phyloP scores from a whole-genome alignment of 2,888 invertebrate species.

The Caenorhabditis uteleia region DNA sequence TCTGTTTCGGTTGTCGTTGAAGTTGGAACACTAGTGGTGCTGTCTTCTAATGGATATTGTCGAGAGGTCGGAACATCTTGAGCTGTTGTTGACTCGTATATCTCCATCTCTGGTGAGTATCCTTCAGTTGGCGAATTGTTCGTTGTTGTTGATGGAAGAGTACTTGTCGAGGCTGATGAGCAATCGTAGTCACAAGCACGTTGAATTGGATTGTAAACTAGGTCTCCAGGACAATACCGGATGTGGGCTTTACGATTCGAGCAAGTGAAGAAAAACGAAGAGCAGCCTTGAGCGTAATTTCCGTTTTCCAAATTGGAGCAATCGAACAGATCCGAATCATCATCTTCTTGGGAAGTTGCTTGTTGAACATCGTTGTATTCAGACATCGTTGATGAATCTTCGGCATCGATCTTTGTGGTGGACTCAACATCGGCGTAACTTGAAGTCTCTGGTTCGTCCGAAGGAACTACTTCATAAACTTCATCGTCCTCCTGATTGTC shows the following conservation, averaged over 20 bases:
- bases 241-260: constrained; percentile 12
- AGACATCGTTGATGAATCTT: neutral
- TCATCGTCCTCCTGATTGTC: neutral
- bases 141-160: neutral
- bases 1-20: neutral
- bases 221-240: constrained; percentile 24
- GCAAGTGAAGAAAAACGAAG: constrained; percentile 30
- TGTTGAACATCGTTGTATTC: constrained; percentile 9
- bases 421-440: no score
- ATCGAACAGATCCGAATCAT: constrained; percentile 28
- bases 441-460: neutral
- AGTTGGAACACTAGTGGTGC: neutral
- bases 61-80: neutral
- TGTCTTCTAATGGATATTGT: constrained; percentile 1
- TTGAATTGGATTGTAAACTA: constrained; percentile 27
- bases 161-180: constrained; percentile 6
- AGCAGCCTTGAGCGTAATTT: constrained; percentile 39
- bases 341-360: neutral
- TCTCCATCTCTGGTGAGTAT: neutral
- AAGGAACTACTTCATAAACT: neutral
- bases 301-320: constrained; percentile 28
- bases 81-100: constrained; percentile 3
- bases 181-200: constrained; percentile 30
- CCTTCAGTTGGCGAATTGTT: constrained; percentile 1
- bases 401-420: neutral